Conservation (phyloP, 2,113 vertebrate species). For the Ploceus nigricollis region DNA sequence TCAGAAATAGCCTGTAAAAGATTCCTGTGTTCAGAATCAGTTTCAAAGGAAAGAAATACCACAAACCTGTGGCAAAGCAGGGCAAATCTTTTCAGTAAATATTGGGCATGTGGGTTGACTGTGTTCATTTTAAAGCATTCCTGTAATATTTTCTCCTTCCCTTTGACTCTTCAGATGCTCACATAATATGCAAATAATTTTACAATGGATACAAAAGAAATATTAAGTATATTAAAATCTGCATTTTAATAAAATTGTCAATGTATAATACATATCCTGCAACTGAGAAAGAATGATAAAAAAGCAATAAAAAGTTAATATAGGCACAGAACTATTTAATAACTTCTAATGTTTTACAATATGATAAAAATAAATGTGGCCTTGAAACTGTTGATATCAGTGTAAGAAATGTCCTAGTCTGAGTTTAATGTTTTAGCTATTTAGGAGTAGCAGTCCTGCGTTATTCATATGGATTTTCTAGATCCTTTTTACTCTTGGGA, state of each 20-base stretch:
- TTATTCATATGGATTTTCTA: neutral
- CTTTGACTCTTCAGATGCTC: slow-evolving; percentile 68
- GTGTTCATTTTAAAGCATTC: slow-evolving; percentile 70
- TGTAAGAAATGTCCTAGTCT: neutral
- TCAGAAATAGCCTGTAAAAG: slow-evolving; percentile 62
- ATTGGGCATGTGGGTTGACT: slow-evolving; percentile 64
- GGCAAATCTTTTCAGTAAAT: slow-evolving; percentile 69
- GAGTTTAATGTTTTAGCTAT: neutral
- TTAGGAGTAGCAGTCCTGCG: neutral
- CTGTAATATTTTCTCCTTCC: slow-evolving; percentile 67
- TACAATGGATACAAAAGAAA: slow-evolving; percentile 71
- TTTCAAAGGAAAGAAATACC: slow-evolving; percentile 48
- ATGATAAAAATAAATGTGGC: slow-evolving; percentile 53
- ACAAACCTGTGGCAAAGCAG: slow-evolving; percentile 37
- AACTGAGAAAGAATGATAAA: slow-evolving; percentile 69
- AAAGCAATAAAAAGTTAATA: slow-evolving; percentile 76
- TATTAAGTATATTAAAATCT: slow-evolving; percentile 80
- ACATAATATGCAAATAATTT: slow-evolving; percentile 74
- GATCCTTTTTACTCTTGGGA: neutral
- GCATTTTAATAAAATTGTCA: slow-evolving; percentile 80
- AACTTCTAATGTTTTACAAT: slow-evolving; percentile 66
- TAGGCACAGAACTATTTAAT: slow-evolving; percentile 66
- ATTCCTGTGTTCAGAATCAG: slow-evolving; percentile 53
- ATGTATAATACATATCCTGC: slow-evolving; percentile 65
- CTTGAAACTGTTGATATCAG: slow-evolving; percentile 33